Base-by-base conservation (phyloP, 2,888 invertebrate genomes). In the Molanna angustata region DNA sequence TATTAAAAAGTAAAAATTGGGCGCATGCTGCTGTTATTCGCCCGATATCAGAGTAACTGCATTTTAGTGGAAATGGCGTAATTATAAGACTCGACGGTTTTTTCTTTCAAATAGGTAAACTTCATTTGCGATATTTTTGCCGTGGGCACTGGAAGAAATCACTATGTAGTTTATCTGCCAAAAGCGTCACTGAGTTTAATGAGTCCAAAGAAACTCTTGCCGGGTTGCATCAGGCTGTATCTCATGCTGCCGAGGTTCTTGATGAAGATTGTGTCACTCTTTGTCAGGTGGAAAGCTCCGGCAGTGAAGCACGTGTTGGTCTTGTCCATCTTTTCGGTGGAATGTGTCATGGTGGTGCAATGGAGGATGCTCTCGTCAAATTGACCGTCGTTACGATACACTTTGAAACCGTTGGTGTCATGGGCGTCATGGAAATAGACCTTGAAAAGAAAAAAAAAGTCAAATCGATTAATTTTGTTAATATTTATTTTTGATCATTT, bases 181-280 rank as follows among this genome's bases (percentile, higher is more conserved):
- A 40, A 19, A 11, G 67, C 55, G 61, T 84, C 84, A 13, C 82
- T 83, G n/a, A 88, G 70, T 69, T 86, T 88, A 47, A 88, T 78
- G n/a, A 88, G 75, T 27, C 90, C 91, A 62, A 90, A 89, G 74
- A 89, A 91, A 62, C 89, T 90, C 67, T 89, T 89, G 60, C 87
- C 87, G 1, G 80, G 78, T 63, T 85, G 81, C 73, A 88, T 85
- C 41, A 87, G 69, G 0, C 85, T 83, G 65, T 83, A 85, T 43
- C 85, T 70, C 42, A 81, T 79, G 11, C 83, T 81, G 13, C 82
- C 82, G 1, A 89, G 80, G 63, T 91, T 90, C 47, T 82, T 79
- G 9, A 91, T 69, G 3, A 83, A 80, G 11, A 91, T 70, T 16
- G 72, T 76, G 64, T 91, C 90, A 11, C 84, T 82, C 20, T 78